Evolutionary conservation across 2,797 vertebrate species (phyloP), one percentile per base, ranked within the genome.

Genomic region (Acrossocheilus wenchowensis): DNA sequence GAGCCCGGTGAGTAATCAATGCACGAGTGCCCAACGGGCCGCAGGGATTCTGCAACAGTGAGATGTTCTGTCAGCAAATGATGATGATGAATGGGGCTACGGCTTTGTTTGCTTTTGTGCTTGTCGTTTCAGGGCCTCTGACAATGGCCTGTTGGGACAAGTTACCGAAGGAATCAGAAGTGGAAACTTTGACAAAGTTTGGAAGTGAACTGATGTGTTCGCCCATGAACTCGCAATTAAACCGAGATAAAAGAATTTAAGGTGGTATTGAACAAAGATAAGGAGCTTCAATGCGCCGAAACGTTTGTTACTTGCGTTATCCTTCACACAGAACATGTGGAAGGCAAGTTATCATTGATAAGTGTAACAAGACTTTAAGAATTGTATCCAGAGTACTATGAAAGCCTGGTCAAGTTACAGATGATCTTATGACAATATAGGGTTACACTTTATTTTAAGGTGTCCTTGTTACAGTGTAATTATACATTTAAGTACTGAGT

Each of bases 141-240:
- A 69, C 21, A 36, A 9, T 50, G 36, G 43, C 74, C 52, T 87
- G 89, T 83, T 50, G 74, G 62, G 60, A 69, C 87, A 73, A 15
- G 89, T 64, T 80, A 74, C 21, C 14, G 62, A 57, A 26, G 74
- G 45, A 84, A 66, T 66, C 45, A 14, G 21, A 54, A 68, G 71
- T 62, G 68, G 82, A 85, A 62, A 41, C 48, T 74, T 84, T 86
- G 64, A 88, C 81, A 78, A n/a, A 48, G 30, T 77, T 77, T 52
- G 21, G 30, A 74, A 77, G 26, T 15, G 19, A 83, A 50, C 19
- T 52, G 23, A 43, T 43, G 54, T 48, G 39, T 50, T 57, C 72
- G 5, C 12, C 26, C 81, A 62, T 15, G 60, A 74, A 60, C 23
- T 62, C 14, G 17, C 71, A 34, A 26, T 39, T 78, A 26, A 79